A percentile compares a stretch with the other conserved stretches of the same genome.
These are phyloP conservation scores for Temnothorax unifasciatus DNA, from an alignment of 2,888 invertebrate genomes.

Conservation along the genomic window DNA sequence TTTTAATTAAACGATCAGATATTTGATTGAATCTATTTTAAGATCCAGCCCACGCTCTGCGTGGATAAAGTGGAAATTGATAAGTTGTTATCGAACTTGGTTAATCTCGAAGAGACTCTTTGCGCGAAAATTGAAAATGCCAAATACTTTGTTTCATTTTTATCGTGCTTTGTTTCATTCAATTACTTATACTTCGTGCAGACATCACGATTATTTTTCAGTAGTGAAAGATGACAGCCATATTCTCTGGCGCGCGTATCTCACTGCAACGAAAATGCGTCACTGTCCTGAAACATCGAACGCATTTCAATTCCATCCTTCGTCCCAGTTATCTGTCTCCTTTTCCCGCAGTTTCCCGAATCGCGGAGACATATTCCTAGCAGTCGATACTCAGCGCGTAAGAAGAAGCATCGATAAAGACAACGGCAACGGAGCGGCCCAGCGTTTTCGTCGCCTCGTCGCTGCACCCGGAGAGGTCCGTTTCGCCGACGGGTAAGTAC, in stretches of 20 bases:
- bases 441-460: background rate
- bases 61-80: background rate
- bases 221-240: background rate
- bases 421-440: background rate
- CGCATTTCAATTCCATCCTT: background rate
- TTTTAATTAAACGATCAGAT: conserved; percentile 38
- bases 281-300: background rate
- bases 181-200: background rate
- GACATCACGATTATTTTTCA: conserved; percentile 10
- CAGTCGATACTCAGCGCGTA: background rate
- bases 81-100: background rate
- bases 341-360: background rate
- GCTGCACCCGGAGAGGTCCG: background rate
- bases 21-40: conserved; percentile 39
- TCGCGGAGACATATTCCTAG: background rate
- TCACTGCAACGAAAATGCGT: background rate
- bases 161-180: background rate
- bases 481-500: conserved; percentile 31
- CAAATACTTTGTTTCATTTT: background rate
- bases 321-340: background rate
- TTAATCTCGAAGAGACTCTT: background rate
- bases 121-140: background rate
- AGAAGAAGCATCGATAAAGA: conserved; percentile 6
- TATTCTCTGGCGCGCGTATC: background rate
- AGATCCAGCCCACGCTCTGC: background rate